Evolutionary conservation across 2,888 invertebrate genomes (phyloP), one percentile per base, ranked within the genome.

Genomic region (Ophonus ardosiacus): DNA sequence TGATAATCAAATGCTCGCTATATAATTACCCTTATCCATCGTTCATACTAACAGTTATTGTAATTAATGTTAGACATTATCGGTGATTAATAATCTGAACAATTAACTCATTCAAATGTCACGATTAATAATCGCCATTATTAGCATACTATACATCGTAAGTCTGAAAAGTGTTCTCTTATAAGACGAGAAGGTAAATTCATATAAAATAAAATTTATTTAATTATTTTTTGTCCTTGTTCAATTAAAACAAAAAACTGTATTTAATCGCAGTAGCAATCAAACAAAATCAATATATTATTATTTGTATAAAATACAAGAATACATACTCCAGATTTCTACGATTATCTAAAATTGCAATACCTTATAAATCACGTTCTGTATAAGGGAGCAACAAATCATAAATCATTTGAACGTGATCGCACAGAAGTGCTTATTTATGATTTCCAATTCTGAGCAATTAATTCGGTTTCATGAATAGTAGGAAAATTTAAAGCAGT

Each of bases 371-470:
- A 68, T 68, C 38, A 68, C 68, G 7, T 38, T 6, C 68, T 68
- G 38, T 68, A n/a, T n/a, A 74, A 74, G 71, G 31, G 18, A 74
- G 7, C 21, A 74, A 43, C 6, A 80, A 80, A 63, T 21, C 43
- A 81, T 81, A 81, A 68, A 68, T 68, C 68, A 81, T 56, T 51
- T 21, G 81, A 68, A 81, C 81, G 81, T 68, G 81, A 81, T 38
- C 81, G 51, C 24, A 80, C 80, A 59, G 80, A 80, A 61, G 80
- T 80, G 63, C 63, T 63, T 63, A 63, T 80, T 80, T 80, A 51
- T 68, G 51, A 68, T 81, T 43, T 31, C 81, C 51, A 74, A 40
- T 74, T 51, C 68, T 56, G 21, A 24, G 21, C 82, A 71, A 68
- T 68, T 57, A 82, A 56, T 82, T 71, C 24, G 57, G 40, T 81